These are phyloP conservation scores for Semnornis frantzii DNA, from an alignment of 2,113 vertebrate genomes.

Conservation along the genomic window DNA sequence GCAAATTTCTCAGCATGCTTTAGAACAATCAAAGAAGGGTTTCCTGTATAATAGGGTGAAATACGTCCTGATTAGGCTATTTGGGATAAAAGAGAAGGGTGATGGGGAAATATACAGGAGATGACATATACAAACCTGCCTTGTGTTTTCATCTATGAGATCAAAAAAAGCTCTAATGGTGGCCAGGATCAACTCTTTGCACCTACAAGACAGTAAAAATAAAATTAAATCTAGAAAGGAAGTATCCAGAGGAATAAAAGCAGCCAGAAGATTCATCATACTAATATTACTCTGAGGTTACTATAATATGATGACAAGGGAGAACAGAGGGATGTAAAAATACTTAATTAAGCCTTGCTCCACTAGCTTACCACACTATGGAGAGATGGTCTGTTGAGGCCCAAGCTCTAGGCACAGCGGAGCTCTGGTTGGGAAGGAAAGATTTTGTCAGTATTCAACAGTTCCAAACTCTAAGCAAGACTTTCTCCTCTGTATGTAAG, in stretches of 20 bases:
- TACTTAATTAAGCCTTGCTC: not conserved
- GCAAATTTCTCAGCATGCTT: not conserved
- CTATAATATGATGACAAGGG: not conserved
- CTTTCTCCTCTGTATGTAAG: not conserved
- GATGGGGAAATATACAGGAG: not conserved
- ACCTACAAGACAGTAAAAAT: conserved; percentile 77
- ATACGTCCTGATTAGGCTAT: not conserved
- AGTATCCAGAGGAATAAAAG: not conserved
- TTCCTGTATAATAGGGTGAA: not conserved
- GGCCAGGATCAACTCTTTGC: conserved; percentile 93
- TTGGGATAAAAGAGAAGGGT: not conserved
- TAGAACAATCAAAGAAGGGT: not conserved
- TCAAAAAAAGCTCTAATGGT: conserved; percentile 93
- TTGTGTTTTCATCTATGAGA: conserved; percentile 90
- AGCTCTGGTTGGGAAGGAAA: conserved; percentile 77
- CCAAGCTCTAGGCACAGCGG: conserved; percentile 93
- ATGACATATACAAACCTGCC: conserved; percentile 82
- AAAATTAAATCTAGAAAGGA: not conserved
- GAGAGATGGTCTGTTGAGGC: conserved; percentile 96
- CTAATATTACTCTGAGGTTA: not conserved
- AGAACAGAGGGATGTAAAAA: not conserved
- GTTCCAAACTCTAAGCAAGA: not conserved
- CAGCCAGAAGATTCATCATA: not conserved
- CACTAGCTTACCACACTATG: conserved; percentile 89
- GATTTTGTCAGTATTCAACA: not conserved